Conservation (phyloP, 2,113 vertebrate species). For the Cyphomyrus plagiostoma region DNA sequence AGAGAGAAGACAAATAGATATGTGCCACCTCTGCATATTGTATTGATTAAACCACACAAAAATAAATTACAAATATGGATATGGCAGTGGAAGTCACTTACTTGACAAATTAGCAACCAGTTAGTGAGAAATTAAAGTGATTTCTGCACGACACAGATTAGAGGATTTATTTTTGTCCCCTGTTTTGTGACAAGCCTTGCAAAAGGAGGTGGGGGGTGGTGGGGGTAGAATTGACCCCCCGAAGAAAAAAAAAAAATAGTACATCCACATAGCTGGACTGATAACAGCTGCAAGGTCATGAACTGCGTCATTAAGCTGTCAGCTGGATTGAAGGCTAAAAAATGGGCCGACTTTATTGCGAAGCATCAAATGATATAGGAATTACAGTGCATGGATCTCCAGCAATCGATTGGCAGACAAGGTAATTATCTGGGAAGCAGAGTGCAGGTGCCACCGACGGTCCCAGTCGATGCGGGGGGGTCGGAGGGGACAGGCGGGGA, state of each 20-base stretch:
- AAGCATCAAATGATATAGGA: conserved; percentile 56
- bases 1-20: background rate
- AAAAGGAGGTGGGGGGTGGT: background rate
- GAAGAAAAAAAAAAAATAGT: background rate
- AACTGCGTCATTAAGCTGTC: conserved; percentile 63
- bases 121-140: background rate
- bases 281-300: conserved; percentile 38
- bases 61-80: background rate
- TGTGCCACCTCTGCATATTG: background rate
- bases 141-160: background rate
- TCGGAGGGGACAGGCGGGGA: conserved; percentile 26
- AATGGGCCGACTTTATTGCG: conserved; percentile 63
- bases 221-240: background rate
- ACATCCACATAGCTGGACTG: background rate
- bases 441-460: conserved; percentile 50
- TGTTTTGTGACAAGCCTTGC: background rate
- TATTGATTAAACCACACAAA: background rate
- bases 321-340: conserved; percentile 54
- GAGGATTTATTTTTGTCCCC: background rate
- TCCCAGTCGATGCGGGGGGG: conserved; percentile 44
- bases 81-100: background rate
- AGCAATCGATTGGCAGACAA: conserved; percentile 62
- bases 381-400: conserved; percentile 69
- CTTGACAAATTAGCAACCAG: background rate
- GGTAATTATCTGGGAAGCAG: conserved; percentile 62